These are phyloP conservation scores for Gymnopithys bicolor DNA, from an alignment of 2,797 vertebrate species.

Conservation along the genomic window DNA sequence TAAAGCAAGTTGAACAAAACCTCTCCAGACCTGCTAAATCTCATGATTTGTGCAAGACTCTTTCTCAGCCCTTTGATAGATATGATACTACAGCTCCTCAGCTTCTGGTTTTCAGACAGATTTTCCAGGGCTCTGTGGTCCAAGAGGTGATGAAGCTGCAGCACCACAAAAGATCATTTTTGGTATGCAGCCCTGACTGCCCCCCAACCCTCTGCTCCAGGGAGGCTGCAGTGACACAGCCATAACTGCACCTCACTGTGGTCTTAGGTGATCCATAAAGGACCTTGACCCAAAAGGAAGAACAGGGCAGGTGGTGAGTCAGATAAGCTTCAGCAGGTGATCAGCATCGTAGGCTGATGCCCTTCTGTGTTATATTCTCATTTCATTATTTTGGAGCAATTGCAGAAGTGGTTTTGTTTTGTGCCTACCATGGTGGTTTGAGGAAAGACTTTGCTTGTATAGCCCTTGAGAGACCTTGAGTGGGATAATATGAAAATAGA, in stretches of 20 bases:
- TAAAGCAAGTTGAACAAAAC: background rate
- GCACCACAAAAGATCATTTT: background rate
- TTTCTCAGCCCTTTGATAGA: background rate
- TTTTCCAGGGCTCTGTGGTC: background rate
- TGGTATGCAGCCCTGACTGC: background rate
- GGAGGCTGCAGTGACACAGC: background rate
- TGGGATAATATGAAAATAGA: background rate
- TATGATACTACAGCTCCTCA: background rate
- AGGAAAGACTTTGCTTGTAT: background rate
- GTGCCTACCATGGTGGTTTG: background rate
- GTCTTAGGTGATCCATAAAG: background rate
- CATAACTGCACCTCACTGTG: background rate
- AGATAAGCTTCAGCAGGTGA: background rate
- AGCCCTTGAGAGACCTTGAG: background rate
- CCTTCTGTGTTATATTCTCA: background rate
- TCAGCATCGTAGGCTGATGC: background rate
- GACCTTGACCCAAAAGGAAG: fast-evolving
- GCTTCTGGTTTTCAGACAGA: background rate
- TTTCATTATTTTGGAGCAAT: background rate
- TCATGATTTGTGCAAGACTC: background rate
- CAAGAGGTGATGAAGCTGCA: background rate
- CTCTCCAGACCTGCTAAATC: background rate
- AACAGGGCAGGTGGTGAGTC: background rate
- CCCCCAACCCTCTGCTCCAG: background rate
- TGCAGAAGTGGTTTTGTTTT: background rate